Conservation (phyloP, 2,797 vertebrate genomes). For the Peromyscus attwateri region DNA sequence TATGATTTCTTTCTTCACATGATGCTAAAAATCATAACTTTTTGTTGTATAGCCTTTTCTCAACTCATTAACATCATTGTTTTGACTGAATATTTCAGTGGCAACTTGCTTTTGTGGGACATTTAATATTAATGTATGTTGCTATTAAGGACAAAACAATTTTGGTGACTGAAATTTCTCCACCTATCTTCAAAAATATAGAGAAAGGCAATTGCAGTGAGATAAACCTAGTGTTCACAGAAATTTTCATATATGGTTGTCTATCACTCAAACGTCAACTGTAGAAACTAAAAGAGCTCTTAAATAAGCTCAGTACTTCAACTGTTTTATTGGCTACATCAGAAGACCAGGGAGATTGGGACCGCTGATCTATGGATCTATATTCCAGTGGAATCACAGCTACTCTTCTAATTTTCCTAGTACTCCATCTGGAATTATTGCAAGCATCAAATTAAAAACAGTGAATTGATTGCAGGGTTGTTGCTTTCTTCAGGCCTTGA, state of each 20-base stretch:
- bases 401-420: background rate
- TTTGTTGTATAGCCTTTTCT: background rate
- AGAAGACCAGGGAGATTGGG: background rate
- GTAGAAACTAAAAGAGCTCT: background rate
- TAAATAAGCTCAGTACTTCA: constrained; percentile 44
- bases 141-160: background rate
- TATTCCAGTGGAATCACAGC: background rate
- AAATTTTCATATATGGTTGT: constrained; percentile 17
- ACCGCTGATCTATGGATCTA: background rate
- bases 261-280: background rate
- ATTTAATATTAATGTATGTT: constrained; percentile 1
- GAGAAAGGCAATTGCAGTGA: background rate
- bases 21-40: constrained; percentile 11
- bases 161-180: background rate
- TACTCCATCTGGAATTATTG: constrained; percentile 33
- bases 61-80: background rate
- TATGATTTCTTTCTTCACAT: constrained; percentile 18
- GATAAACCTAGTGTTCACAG: background rate
- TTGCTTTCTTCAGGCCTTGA: background rate
- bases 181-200: background rate
- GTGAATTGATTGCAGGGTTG: background rate
- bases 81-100: constrained; percentile 52
- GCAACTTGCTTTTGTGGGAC: background rate
- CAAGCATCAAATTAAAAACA: constrained; percentile 38
- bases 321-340: background rate